These are phyloP conservation scores for Ascaphus truei DNA, from an alignment of 2,113 vertebrate species.

Conservation along the genomic window DNA sequence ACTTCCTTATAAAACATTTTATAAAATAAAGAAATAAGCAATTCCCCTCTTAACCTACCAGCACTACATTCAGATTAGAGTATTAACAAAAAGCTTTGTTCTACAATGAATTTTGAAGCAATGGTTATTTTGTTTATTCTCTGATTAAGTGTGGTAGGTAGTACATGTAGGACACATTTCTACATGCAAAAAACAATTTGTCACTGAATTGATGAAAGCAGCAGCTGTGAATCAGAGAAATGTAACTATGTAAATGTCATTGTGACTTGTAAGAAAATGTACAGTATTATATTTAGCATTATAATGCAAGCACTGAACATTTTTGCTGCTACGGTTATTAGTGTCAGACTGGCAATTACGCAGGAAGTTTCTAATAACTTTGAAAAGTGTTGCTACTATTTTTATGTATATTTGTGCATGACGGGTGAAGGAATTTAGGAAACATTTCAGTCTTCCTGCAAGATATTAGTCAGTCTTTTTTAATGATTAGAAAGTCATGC, in stretches of 20 bases:
- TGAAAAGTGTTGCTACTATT: slow-evolving; percentile 6
- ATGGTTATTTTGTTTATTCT: too few relatives aligned
- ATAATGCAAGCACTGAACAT: slow-evolving; percentile 14
- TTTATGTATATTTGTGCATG: slow-evolving; percentile 30
- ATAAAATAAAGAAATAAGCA: too few relatives aligned
- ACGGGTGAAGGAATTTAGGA: slow-evolving; percentile 26
- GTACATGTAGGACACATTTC: too few relatives aligned
- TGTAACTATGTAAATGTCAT: background rate
- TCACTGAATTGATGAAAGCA: background rate
- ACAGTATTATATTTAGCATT: slow-evolving; percentile 10
- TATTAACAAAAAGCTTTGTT: too few relatives aligned
- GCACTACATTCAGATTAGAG: too few relatives aligned
- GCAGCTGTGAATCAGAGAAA: background rate
- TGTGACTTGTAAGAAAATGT: slow-evolving; percentile 11
- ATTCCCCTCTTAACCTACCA: too few relatives aligned
- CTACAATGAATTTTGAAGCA: too few relatives aligned
- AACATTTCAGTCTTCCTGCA: slow-evolving; percentile 29
- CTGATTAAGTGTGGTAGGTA: too few relatives aligned
- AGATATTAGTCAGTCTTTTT: slow-evolving; percentile 34
- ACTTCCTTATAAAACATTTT: too few relatives aligned
- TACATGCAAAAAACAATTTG: too few relatives aligned
- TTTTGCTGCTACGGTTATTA: slow-evolving; percentile 36
- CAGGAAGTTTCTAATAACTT: slow-evolving; percentile 7
- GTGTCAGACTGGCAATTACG: slow-evolving; percentile 15
- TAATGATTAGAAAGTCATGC: slow-evolving; percentile 48